Evolutionary conservation across 2,113 vertebrate species (phyloP).

Genomic region (Melozone crissalis): DNA sequence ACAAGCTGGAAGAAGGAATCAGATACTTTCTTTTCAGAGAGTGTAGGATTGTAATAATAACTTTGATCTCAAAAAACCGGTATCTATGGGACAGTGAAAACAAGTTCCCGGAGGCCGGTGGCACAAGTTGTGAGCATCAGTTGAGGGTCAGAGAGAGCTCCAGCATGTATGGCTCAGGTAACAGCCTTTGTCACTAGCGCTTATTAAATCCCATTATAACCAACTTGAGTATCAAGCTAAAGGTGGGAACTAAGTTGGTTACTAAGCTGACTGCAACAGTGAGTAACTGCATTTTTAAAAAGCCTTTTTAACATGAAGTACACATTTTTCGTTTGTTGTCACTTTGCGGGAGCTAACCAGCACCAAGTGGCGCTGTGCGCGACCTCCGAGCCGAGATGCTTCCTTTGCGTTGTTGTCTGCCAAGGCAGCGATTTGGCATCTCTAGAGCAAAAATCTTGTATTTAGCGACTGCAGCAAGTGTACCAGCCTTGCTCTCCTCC

Average conservation of each 20-base stretch:
- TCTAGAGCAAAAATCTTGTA: accelerated
- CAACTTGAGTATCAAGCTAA: background rate
- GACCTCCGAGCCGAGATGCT: background rate
- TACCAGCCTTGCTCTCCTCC: background rate
- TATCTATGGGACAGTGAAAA: background rate
- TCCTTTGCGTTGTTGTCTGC: accelerated
- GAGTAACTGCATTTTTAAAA: background rate
- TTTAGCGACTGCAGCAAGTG: accelerated
- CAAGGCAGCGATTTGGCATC: too few relatives aligned
- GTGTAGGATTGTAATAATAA: background rate
- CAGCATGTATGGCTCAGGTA: accelerated
- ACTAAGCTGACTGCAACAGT: background rate
- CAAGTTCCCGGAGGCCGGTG: background rate
- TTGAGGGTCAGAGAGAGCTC: background rate
- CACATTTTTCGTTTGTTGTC: background rate
- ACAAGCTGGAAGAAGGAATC: background rate
- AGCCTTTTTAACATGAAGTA: background rate
- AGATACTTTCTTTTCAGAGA: background rate
- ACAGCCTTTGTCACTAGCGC: background rate
- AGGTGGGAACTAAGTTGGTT: background rate
- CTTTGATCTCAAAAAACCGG: background rate
- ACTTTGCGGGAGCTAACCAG: accelerated
- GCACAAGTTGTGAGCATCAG: background rate
- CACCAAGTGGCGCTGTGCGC: accelerated
- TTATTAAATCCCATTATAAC: background rate